These are phyloP conservation scores for Chalcis sispes DNA, from an alignment of 2,888 invertebrate species.

Conservation along the genomic window DNA sequence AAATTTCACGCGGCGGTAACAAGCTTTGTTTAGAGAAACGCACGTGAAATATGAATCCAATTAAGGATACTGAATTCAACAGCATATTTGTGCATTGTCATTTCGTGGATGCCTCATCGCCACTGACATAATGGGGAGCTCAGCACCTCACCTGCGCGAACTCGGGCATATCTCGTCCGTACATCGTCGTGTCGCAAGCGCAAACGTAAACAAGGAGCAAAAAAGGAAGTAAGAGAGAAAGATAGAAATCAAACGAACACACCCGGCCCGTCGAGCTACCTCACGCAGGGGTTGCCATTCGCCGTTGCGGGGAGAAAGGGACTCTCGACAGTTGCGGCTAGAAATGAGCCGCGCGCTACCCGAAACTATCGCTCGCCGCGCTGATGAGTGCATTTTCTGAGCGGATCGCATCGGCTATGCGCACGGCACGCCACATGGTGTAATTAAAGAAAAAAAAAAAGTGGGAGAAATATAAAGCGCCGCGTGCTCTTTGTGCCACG, in stretches of 20 bases:
- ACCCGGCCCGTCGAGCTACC: not conserved
- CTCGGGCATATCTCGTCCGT: conserved; percentile 54
- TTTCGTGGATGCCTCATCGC: conserved; percentile 8
- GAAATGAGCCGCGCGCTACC: conserved; percentile 65
- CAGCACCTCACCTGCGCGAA: conserved; percentile 60
- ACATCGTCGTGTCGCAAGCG: conserved; percentile 52
- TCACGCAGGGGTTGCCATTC: conserved; percentile 22
- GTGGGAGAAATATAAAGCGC: not conserved
- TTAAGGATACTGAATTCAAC: conserved; percentile 23
- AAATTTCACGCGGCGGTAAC: conserved; percentile 25
- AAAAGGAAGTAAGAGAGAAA: conserved; percentile 5
- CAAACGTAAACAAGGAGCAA: conserved; percentile 58
- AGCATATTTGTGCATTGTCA: conserved; percentile 28
- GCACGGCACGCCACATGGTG: conserved; percentile 72
- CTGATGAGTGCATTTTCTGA: conserved; percentile 27
- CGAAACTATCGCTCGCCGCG: no score
- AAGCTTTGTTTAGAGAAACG: not conserved
- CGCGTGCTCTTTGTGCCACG: conserved; percentile 35
- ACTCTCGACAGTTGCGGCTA: conserved; percentile 67
- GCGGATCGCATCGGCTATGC: conserved; percentile 34
- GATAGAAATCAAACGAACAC: conserved; percentile 21
- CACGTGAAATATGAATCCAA: conserved; percentile 26
- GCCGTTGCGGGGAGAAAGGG: conserved; percentile 51
- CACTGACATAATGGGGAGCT: not conserved
- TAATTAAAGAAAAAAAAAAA: conserved; percentile 64